Conservation (phyloP, 2,797 vertebrate genomes). For the Masticophis lateralis region DNA sequence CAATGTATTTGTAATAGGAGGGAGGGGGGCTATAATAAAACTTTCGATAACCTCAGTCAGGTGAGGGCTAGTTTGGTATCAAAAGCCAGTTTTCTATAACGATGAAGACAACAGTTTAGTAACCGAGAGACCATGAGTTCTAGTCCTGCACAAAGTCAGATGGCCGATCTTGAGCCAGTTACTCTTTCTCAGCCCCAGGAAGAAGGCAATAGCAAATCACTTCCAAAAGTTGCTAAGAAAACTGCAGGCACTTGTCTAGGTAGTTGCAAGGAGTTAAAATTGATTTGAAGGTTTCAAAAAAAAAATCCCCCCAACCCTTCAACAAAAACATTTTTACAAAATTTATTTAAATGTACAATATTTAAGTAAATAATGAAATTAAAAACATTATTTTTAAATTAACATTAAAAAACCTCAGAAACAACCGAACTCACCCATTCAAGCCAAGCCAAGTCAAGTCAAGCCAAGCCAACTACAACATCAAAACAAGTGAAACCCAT, state of each 20-base stretch:
- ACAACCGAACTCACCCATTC: neutral
- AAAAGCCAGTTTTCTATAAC: neutral
- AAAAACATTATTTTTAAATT: neutral
- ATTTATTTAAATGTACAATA: neutral
- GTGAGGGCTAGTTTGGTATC: neutral
- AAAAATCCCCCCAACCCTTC: neutral
- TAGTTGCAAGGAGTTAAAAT: neutral
- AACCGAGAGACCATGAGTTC: neutral
- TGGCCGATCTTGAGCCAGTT: neutral
- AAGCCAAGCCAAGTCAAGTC: too few species aligned
- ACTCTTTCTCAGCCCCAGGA: neutral
- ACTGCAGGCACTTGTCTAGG: neutral
- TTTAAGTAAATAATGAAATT: neutral
- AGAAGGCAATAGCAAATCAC: neutral
- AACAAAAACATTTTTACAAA: neutral
- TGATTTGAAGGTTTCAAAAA: neutral
- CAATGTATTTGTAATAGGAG: neutral
- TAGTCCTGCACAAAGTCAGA: neutral
- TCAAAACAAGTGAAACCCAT: neutral
- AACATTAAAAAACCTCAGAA: neutral
- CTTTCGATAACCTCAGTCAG: neutral
- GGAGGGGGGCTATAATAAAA: neutral
- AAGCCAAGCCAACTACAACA: too few species aligned
- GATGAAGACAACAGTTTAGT: neutral
- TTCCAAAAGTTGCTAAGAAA: neutral